Evolutionary conservation across 2,113 vertebrate genomes (phyloP).

Genomic region (Nanorana parkeri): DNA sequence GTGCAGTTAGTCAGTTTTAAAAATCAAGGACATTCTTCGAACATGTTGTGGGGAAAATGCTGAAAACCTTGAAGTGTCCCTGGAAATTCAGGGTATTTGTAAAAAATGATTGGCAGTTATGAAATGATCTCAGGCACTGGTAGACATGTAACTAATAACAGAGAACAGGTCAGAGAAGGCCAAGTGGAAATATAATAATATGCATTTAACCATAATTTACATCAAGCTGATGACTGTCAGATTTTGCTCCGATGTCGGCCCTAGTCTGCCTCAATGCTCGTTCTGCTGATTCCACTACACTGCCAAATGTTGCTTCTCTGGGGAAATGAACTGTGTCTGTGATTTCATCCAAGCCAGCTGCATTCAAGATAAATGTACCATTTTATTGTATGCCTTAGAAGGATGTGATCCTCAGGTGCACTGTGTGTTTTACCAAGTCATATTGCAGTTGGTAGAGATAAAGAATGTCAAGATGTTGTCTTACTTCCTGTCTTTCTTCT

Average conservation of each 20-base stretch:
- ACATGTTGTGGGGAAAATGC: too few species aligned
- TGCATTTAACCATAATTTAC: slow-evolving; percentile 14
- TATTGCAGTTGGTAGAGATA: background rate
- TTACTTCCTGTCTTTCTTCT: too few species aligned
- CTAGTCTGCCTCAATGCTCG: slow-evolving; percentile 28
- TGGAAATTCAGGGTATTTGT: too few species aligned
- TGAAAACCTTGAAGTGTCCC: too few species aligned
- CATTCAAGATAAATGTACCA: slow-evolving; percentile 38
- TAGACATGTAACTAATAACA: background rate
- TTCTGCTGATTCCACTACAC: slow-evolving; percentile 37
- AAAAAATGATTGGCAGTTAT: too few species aligned
- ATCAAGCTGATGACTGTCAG: slow-evolving; percentile 11
- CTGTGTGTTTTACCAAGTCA: background rate
- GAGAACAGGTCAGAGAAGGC: background rate
- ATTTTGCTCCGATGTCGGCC: slow-evolving; percentile 14
- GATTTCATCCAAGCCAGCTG: slow-evolving; percentile 44
- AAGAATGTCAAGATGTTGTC: background rate
- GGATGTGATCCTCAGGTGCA: slow-evolving; percentile 36
- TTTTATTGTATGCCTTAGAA: slow-evolving; percentile 35
- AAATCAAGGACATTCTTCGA: too few species aligned
- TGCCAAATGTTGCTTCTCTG: slow-evolving; percentile 29
- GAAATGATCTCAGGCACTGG: background rate
- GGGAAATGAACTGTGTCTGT: slow-evolving; percentile 44
- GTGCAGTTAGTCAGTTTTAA: too few species aligned
- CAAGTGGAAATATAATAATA: background rate